Base-by-base conservation (phyloP, 2,888 invertebrate genomes). In the Sycophila texana region DNA sequence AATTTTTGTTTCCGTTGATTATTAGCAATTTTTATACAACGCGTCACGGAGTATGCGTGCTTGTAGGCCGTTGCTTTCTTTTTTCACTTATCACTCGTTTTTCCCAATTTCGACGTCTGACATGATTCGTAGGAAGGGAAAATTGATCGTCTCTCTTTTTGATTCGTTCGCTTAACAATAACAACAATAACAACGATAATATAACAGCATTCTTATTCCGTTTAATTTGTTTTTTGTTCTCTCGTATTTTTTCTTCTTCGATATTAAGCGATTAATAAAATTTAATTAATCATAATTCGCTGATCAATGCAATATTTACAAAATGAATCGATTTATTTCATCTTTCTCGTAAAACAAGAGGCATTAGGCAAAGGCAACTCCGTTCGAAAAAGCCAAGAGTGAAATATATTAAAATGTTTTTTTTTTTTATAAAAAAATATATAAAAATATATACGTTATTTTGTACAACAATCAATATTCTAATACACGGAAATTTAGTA, bases 401-500 rank as follows among this genome's bases (percentile, higher is more conserved):
- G 71, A 70, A 80, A 72, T 55, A 81, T 72, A 66, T 72, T 70
- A 65, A 78, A 53, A 39, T 10, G 7, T 39, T 39, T 39, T 39
- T 39, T 39, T 39, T 39, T 39, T 39, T 39, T 39, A 7, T 66
- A 30, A 74, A 65, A 61, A 73, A 81, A 81, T 78, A 75, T 74
- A 81, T 78, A 74, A 78, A 81, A 78, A 78, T 76, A 81, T 78
- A 78, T 76, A 81, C 58, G 55, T 78, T 68, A 75, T 79, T 39
- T 81, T 76, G 73, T 80, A 80, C 73, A 74, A 77, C 61, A 75
- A 80, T 74, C 39, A 57, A 77, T 71, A 80, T 51, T 57, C 72
- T 75, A 78, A 75, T 57, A 66, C 51, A 61, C 57, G 61, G 18
- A 72, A 81, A 78, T 78, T 78, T 74, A 70, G 72, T 71, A 57